Conservation (phyloP, 2,113 vertebrate species). For the Pogonocichla stellata region DNA sequence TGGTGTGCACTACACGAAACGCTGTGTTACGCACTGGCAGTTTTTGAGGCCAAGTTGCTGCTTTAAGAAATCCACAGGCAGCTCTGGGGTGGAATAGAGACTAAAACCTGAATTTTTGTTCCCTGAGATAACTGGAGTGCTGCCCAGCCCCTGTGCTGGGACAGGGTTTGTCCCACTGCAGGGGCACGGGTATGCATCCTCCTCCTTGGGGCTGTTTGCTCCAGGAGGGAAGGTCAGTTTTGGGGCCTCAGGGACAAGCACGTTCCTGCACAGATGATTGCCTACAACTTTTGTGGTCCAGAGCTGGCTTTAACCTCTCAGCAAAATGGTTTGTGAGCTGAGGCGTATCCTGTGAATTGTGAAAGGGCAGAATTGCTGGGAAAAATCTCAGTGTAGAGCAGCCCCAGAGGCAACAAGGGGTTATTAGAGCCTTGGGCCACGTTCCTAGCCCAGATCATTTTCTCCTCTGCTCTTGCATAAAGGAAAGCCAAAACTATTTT, state of each 20-base stretch:
- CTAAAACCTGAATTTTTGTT: not conserved
- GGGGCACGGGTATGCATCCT: rapidly evolving
- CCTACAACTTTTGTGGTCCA: not conserved
- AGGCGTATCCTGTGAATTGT: not conserved
- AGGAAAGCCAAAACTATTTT: not conserved
- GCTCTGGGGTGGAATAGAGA: not conserved
- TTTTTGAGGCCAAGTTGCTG: slow-evolving; percentile 18
- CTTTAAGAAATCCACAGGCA: not conserved
- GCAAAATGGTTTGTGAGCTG: not conserved
- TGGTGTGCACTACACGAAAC: not conserved
- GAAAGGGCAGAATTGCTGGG: not conserved
- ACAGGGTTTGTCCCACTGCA: not conserved
- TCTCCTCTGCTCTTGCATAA: not conserved
- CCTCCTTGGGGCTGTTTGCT: not conserved
- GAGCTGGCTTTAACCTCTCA: not conserved
- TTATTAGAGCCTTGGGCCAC: not conserved
- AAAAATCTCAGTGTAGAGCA: not conserved
- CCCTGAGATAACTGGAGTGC: not conserved
- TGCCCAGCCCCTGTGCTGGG: not conserved
- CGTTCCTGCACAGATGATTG: not conserved
- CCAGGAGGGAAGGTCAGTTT: not conserved
- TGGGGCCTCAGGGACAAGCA: not conserved
- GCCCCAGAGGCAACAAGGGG: not conserved
- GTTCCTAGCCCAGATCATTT: not conserved
- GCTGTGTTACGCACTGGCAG: not conserved